phyloP scores from a whole-genome alignment of 1,140 invertebrate species.

The Neodiprion virginianus region DNA sequence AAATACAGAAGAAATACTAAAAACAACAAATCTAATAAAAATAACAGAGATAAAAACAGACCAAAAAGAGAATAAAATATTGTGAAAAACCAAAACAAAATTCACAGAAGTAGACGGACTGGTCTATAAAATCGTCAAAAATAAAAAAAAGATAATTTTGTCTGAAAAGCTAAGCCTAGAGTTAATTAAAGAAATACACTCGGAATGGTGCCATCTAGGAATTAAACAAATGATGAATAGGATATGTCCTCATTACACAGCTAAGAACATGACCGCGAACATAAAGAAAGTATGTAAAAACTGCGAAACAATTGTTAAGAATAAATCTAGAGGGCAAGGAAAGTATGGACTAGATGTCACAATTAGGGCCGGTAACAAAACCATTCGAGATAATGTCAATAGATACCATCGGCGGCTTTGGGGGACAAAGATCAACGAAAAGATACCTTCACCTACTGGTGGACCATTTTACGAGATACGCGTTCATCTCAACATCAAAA shows the following conservation, averaged over 20 bases:
- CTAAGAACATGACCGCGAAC: conserved; percentile 28
- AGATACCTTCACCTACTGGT: conserved; percentile 37
- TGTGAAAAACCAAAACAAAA: conserved; percentile 31
- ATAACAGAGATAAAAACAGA: background rate
- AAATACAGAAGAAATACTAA: conserved; percentile 27
- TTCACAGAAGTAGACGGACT: conserved; percentile 18
- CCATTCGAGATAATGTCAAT: conserved; percentile 43
- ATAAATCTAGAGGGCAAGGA: conserved; percentile 44
- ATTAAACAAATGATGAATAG: conserved; percentile 33
- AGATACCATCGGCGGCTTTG: conserved; percentile 35
- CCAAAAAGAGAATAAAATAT: conserved; percentile 36
- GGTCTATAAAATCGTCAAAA: conserved; percentile 33
- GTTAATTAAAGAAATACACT: conserved; percentile 34
- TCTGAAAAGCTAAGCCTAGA: conserved; percentile 32
- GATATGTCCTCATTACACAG: conserved; percentile 31
- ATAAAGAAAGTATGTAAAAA: conserved; percentile 35
- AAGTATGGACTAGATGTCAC: conserved; percentile 41
- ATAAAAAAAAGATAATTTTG: conserved; percentile 31
- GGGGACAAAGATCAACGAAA: conserved; percentile 34
- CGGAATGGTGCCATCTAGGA: conserved; percentile 34
- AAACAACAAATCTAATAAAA: conserved; percentile 30
- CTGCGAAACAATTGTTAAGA: conserved; percentile 46
- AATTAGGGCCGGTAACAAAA: conserved; percentile 45
- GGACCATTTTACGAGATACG: conserved; percentile 26
- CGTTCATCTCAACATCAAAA: conserved; percentile 26